Conservation (phyloP, 2,113 vertebrate species). For the Henicopernis longicauda region DNA sequence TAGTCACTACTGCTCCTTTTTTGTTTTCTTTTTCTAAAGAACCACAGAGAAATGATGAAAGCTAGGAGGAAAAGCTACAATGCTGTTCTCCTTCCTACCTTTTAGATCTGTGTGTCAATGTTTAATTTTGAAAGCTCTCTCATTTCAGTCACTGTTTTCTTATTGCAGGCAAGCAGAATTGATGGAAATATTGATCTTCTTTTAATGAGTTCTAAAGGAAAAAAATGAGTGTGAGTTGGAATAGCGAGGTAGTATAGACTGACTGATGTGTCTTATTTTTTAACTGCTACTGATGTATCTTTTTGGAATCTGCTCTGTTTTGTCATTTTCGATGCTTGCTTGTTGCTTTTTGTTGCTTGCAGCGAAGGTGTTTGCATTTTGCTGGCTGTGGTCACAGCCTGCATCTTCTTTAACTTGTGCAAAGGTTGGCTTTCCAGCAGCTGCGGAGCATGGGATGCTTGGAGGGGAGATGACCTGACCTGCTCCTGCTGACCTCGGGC, state of each 20-base stretch:
- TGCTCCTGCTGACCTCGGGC: background rate
- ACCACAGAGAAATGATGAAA: background rate
- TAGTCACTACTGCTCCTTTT: background rate
- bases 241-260: background rate
- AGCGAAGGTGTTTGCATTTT: rapidly evolving
- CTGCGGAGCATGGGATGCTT: rapidly evolving
- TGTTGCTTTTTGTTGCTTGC: rapidly evolving
- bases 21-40: background rate
- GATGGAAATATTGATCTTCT: background rate
- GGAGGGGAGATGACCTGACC: rapidly evolving
- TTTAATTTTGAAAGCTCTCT: background rate
- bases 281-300: background rate
- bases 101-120: background rate
- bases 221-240: background rate
- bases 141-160: background rate
- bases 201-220: background rate
- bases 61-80: background rate
- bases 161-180: background rate
- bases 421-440: background rate
- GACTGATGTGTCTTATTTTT: background rate
- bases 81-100: background rate
- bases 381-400: background rate
- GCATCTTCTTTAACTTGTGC: rapidly evolving
- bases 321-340: rapidly evolving
- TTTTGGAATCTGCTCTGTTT: background rate